phyloP scores from a whole-genome alignment of 2,113 vertebrate species.

The Platysternon megacephalum region DNA sequence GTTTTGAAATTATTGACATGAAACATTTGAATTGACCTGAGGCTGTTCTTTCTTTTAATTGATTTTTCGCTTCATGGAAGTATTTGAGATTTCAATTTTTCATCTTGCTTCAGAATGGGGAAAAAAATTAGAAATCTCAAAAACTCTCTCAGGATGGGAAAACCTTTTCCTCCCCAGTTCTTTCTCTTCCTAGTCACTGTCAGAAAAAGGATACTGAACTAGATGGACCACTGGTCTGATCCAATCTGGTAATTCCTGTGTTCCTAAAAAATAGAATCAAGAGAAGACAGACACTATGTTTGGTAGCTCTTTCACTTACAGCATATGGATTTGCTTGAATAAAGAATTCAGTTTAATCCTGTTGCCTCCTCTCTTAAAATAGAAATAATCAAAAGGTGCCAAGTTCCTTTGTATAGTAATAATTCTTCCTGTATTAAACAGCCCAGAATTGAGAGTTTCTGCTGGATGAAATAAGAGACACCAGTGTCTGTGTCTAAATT shows the following conservation, averaged over 20 bases:
- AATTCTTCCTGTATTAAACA: not conserved
- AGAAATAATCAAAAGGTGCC: not conserved
- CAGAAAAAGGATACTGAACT: not conserved
- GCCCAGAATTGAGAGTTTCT: rapidly evolving
- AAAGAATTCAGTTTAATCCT: slow-evolving; percentile 18
- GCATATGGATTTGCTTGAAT: not conserved
- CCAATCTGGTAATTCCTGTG: not conserved
- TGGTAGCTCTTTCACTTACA: not conserved
- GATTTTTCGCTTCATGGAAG: not conserved
- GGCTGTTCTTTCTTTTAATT: not conserved
- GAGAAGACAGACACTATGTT: not conserved
- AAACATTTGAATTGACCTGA: not conserved
- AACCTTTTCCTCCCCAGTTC: not conserved
- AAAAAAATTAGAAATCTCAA: not conserved
- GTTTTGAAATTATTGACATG: not conserved
- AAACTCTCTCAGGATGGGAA: not conserved
- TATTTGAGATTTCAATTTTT: not conserved
- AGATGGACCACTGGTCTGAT: slow-evolving; percentile 27
- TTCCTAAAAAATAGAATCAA: not conserved
- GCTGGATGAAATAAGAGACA: not conserved
- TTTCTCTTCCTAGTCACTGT: not conserved
- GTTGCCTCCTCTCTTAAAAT: not conserved
- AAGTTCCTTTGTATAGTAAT: not conserved
- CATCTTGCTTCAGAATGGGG: not conserved
- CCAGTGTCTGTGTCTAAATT: not conserved